Evolutionary conservation across 2,888 invertebrate genomes (phyloP), one percentile per base, ranked within the genome.

Genomic region (Epicampocera succincta): DNA sequence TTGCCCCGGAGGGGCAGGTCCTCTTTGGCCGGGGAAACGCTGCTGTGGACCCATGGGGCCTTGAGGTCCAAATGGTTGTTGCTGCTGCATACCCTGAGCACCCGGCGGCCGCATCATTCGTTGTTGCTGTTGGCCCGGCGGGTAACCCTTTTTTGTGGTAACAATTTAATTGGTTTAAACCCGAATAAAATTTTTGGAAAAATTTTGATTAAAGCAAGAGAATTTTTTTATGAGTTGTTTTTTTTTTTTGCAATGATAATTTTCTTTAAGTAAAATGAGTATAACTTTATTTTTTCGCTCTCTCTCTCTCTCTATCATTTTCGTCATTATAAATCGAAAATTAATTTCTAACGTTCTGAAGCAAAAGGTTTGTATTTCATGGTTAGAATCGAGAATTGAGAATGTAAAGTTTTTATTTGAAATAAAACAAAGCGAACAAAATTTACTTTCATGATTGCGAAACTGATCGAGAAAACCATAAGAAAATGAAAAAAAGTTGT

Each of bases 31-130:
- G 40, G 85, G 85, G 75, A 89, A 89, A 73, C 89, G 88, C 54
- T 88, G 83, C 61, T 85, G 87, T 69, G 71, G 78, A 42, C 88
- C 87, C 87, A 90, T 90, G 89, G 91, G 91, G 90, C 87, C 89
- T 89, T 58, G 87, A 85, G 87, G 90, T 73, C 92, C 92, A 90
- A 92, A 87, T 85, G 90, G 87, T 79, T 87, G 89, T 73, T 91
- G 92, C 61, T 92, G 33, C 33, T 83, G 89, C 91, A 84, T 92
- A 92, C 38, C 93, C 74, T 97, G 88, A 81, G 86, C 86, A 82
- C 86, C 88, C 84, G 86, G 87, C 52, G 88, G 85, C 84, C 89
- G 85, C 77, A 88, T 88, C 87, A 89, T 89, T 58, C 89, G 85
- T 80, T 87, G 88, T 76, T 80, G 86, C 75, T 73, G 88, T 84